Evolutionary conservation across 2,113 vertebrate species (phyloP).

Genomic region (Sebastes fasciatus): DNA sequence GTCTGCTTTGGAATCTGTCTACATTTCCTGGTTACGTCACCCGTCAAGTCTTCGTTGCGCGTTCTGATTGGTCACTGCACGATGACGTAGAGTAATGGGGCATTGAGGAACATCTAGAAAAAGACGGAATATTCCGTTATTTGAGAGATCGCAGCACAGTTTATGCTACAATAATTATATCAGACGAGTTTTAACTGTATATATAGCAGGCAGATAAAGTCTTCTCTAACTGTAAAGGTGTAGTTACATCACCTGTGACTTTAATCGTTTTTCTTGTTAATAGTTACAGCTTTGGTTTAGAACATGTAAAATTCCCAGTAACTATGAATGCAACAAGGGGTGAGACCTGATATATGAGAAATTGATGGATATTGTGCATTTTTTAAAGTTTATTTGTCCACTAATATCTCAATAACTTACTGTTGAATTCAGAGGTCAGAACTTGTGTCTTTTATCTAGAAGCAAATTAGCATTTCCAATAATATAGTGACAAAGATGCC

Average conservation of each 20-base stretch:
- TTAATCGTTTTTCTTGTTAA: background rate
- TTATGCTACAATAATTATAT: background rate
- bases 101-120: background rate
- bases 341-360: background rate
- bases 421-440: conserved; percentile 10
- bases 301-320: accelerated
- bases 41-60: conserved; percentile 36
- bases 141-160: background rate
- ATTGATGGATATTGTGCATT: background rate
- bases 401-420: background rate
- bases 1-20: conserved; percentile 18
- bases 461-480: background rate
- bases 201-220: accelerated
- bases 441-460: background rate
- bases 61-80: conserved; percentile 54
- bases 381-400: conserved; percentile 12
- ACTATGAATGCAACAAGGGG: background rate
- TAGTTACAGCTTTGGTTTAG: background rate
- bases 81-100: conserved; percentile 55
- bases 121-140: accelerated
- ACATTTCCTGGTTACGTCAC: conserved; percentile 75
- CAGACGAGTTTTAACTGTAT: background rate
- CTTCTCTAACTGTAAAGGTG: accelerated
- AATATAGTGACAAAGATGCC: background rate
- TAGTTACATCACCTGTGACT: background rate